Evolutionary conservation across 2,113 vertebrate species (phyloP).

Genomic region (Sander lucioperca): DNA sequence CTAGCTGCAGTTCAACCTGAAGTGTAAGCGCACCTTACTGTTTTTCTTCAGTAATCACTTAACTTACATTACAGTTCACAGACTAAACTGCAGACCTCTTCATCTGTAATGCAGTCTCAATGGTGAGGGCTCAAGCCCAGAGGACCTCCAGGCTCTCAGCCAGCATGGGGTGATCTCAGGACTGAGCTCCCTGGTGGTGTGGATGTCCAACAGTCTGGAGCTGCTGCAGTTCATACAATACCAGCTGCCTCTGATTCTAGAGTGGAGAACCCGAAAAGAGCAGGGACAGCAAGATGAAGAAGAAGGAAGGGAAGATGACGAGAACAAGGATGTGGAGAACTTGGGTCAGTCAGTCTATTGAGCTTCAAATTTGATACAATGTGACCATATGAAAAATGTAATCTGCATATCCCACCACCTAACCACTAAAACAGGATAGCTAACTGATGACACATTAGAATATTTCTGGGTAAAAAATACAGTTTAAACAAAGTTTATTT

Average conservation of each 20-base stretch:
- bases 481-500: neutral
- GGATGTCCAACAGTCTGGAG: slow-evolving; percentile 87
- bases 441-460: neutral
- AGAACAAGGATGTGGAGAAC: slow-evolving; percentile 63
- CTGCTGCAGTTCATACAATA: slow-evolving; percentile 85
- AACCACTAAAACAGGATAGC: neutral
- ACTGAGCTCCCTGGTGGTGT: slow-evolving; percentile 82
- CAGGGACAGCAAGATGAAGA: slow-evolving; percentile 51
- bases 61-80: neutral
- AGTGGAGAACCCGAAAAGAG: slow-evolving; percentile 72
- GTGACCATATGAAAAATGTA: neutral
- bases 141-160: slow-evolving; percentile 31
- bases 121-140: slow-evolving; percentile 23
- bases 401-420: neutral
- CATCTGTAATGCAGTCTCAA: slow-evolving; percentile 13
- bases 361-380: neutral
- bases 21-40: slow-evolving; percentile 69
- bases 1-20: slow-evolving; percentile 80
- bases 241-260: slow-evolving; percentile 81
- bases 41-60: neutral
- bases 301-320: slow-evolving; percentile 37
- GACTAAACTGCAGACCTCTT: neutral
- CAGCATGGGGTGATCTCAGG: slow-evolving; percentile 66
- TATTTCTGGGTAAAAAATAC: neutral
- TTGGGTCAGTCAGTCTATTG: slow-evolving; percentile 60